Evolutionary conservation across 2,888 invertebrate genomes (phyloP).

Genomic region (Tenthredo scrophulariae): DNA sequence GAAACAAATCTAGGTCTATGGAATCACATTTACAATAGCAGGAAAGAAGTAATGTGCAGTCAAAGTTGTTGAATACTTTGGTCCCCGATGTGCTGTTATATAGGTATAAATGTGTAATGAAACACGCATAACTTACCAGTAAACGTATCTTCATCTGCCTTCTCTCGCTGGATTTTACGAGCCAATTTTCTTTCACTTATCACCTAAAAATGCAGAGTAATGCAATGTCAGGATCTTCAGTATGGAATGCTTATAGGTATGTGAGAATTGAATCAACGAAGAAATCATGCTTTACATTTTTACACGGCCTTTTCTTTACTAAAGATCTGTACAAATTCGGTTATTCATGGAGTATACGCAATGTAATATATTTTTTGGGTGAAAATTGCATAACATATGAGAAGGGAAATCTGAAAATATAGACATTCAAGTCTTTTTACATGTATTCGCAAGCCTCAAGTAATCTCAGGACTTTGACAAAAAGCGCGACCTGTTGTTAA

Average conservation of each 20-base stretch:
- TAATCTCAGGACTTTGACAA: too few species aligned
- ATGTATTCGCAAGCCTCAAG: too few species aligned
- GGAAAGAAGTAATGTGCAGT: background rate
- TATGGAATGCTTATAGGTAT: background rate
- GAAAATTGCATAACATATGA: background rate
- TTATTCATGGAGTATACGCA: background rate
- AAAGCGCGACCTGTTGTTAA: too few species aligned
- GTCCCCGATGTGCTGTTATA: background rate
- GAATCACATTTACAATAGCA: background rate
- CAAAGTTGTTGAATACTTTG: background rate
- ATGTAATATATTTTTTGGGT: background rate
- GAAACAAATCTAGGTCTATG: background rate
- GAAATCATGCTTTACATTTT: background rate
- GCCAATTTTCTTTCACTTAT: slow-evolving; percentile 62
- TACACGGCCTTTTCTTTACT: background rate
- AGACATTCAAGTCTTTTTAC: background rate
- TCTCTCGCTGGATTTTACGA: slow-evolving; percentile 52
- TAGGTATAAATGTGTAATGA: background rate
- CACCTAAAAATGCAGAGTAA: slow-evolving; percentile 59
- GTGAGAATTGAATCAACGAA: too few species aligned
- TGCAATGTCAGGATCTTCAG: background rate
- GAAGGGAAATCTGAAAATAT: background rate
- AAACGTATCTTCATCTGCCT: slow-evolving; percentile 1
- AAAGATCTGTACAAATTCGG: background rate
- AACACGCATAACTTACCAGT: slow-evolving; percentile 53